phyloP scores from a whole-genome alignment of 2,113 vertebrate genomes.

The Pleuronectes platessa region DNA sequence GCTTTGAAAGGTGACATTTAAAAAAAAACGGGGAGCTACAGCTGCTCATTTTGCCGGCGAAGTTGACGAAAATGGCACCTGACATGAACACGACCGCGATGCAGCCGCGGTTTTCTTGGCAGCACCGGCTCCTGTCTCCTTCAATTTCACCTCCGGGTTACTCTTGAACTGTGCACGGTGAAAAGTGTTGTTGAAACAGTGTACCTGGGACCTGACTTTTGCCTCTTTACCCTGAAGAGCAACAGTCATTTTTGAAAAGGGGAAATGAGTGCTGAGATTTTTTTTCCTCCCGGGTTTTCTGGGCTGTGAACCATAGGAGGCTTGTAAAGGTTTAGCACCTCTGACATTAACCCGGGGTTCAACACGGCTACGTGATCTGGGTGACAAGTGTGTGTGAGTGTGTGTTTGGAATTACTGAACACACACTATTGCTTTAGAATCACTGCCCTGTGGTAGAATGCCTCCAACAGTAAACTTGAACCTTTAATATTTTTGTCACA shows the following conservation, averaged over 20 bases:
- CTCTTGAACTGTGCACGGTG: constrained; percentile 19
- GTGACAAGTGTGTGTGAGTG: background rate
- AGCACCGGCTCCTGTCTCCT: constrained; percentile 38
- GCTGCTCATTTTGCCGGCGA: constrained; percentile 4
- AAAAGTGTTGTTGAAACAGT: constrained; percentile 34
- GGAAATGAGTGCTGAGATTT: constrained; percentile 27
- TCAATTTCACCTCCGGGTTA: constrained; percentile 52
- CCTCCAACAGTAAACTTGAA: no score
- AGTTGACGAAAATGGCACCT: constrained; percentile 33
- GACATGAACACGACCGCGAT: constrained; percentile 40
- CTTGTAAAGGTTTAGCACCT: constrained; percentile 35
- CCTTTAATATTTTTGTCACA: no score
- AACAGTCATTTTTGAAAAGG: constrained; percentile 40
- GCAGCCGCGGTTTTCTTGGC: constrained; percentile 42
- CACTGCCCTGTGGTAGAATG: no score
- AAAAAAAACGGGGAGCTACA: constrained; percentile 10
- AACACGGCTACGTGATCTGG: background rate
- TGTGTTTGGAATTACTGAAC: no score
- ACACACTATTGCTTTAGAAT: no score
- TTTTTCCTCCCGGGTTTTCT: constrained; percentile 20
- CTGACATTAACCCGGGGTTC: background rate
- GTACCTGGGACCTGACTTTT: constrained; percentile 33
- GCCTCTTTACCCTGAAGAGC: constrained; percentile 29
- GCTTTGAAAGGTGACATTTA: constrained; percentile 27
- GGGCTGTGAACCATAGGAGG: constrained; percentile 40